Conservation (phyloP, 1,140 invertebrate genomes). For the Drosophila kurseongensis region DNA sequence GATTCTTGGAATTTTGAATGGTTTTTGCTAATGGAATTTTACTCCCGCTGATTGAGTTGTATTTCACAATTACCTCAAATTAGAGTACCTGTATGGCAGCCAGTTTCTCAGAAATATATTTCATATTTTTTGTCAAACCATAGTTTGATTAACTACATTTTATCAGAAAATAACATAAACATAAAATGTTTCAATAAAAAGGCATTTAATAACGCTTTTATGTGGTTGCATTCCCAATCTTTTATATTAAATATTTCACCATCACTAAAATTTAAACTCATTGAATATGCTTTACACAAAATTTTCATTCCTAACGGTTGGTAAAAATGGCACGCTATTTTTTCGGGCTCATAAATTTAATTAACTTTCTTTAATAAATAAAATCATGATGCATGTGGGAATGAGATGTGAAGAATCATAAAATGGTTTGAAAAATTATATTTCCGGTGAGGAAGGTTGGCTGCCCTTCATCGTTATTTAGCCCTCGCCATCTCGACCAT, state of each 20-base stretch:
- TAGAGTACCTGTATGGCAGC: not conserved
- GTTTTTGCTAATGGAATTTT: conserved; percentile 45
- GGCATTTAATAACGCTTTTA: too few relatives aligned
- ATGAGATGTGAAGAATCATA: not conserved
- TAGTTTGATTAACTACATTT: not conserved
- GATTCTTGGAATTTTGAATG: conserved; percentile 39
- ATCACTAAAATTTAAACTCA: not conserved
- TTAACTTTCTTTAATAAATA: conserved; percentile 41
- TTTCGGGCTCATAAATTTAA: conserved; percentile 21
- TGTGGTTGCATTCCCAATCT: not conserved
- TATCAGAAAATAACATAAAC: too few relatives aligned
- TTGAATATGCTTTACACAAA: conserved; percentile 11
- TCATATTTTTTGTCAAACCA: not conserved
- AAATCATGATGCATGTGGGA: conserved; percentile 23
- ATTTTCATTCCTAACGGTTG: not conserved
- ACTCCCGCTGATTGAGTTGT: conserved; percentile 44
- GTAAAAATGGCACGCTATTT: not conserved
- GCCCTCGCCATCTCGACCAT: conserved; percentile 12
- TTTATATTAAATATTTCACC: not conserved
- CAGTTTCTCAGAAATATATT: not conserved
- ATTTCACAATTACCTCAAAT: conserved; percentile 23
- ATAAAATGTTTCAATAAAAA: too few relatives aligned
- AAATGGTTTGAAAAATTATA: conserved; percentile 63
- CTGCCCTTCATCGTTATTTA: not conserved
- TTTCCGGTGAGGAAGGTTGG: conserved; percentile 20